phyloP scores from a whole-genome alignment of 1,140 invertebrate genomes.

The Apocrypta bakeri region DNA sequence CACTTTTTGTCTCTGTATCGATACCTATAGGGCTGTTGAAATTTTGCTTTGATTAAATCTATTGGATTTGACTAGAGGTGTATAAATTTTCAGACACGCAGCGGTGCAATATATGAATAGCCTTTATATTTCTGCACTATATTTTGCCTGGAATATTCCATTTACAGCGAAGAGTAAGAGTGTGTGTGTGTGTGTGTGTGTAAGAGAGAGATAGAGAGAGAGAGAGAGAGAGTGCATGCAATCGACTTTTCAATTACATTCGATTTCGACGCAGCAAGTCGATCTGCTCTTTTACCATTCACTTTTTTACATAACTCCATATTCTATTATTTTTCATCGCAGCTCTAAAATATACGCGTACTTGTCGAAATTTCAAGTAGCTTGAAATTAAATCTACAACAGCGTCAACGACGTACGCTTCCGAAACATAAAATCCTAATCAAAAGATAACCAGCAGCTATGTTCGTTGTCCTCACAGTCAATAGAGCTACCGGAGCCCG shows the following conservation, averaged over 20 bases:
- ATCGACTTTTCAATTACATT: background rate
- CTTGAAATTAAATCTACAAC: background rate
- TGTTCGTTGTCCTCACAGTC: background rate
- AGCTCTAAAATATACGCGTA: background rate
- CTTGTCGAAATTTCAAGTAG: too few relatives aligned
- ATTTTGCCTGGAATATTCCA: background rate
- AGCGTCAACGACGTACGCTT: too few relatives aligned
- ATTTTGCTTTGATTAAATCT: conserved; percentile 30
- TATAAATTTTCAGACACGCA: background rate
- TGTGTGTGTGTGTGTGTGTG: background rate
- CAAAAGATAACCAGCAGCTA: background rate
- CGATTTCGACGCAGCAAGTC: background rate
- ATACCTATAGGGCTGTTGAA: background rate
- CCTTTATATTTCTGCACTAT: background rate
- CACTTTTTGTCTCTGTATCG: background rate
- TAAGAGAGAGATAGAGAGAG: too few relatives aligned
- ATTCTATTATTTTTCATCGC: background rate
- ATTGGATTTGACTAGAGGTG: background rate
- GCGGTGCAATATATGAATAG: background rate
- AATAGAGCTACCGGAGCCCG: background rate
- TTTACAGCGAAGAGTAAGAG: background rate
- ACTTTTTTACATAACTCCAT: background rate
- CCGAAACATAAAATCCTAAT: too few relatives aligned
- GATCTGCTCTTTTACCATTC: background rate
- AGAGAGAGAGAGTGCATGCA: background rate